phyloP scores from a whole-genome alignment of 1,140 invertebrate genomes.

The Drosophila takahashii region DNA sequence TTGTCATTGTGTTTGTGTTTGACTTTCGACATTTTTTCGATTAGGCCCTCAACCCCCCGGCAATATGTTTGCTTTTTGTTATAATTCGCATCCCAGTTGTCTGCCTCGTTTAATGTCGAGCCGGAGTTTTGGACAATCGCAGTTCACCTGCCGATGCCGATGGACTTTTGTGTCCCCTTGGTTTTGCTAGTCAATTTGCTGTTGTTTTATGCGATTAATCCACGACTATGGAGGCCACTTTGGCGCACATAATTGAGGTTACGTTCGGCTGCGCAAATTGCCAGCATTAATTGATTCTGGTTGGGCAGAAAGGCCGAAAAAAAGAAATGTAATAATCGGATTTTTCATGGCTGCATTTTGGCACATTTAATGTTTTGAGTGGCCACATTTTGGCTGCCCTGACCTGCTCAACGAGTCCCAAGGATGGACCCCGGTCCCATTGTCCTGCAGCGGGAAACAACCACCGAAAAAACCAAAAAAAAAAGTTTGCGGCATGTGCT shows the following conservation, averaged over 20 bases:
- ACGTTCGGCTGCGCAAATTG: constrained; percentile 79
- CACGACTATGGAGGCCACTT: constrained; percentile 65
- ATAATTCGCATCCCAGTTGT: constrained; percentile 65
- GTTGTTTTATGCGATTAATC: constrained; percentile 78
- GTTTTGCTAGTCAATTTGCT: constrained; percentile 64
- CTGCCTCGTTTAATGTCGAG: constrained; percentile 47
- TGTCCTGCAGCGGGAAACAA: constrained; percentile 49
- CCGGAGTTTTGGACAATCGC: constrained; percentile 34
- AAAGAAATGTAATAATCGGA: constrained; percentile 70
- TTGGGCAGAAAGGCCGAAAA: not conserved
- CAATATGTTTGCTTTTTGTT: constrained; percentile 72
- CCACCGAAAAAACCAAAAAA: constrained; percentile 53
- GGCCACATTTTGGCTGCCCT: constrained; percentile 38
- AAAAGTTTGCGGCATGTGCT: constrained; percentile 61
- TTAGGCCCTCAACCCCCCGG: constrained; percentile 32
- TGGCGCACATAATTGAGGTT: constrained; percentile 83
- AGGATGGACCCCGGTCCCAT: constrained; percentile 50
- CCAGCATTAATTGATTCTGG: constrained; percentile 79
- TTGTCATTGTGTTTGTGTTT: constrained; percentile 70
- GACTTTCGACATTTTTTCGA: constrained; percentile 67
- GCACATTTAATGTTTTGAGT: constrained; percentile 69
- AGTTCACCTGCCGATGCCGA: constrained; percentile 21
- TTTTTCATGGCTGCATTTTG: constrained; percentile 75
- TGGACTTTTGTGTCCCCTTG: constrained; percentile 43
- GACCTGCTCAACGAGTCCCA: constrained; percentile 64